phyloP scores from a whole-genome alignment of 2,797 vertebrate species.

The Tarsius wallacei region DNA sequence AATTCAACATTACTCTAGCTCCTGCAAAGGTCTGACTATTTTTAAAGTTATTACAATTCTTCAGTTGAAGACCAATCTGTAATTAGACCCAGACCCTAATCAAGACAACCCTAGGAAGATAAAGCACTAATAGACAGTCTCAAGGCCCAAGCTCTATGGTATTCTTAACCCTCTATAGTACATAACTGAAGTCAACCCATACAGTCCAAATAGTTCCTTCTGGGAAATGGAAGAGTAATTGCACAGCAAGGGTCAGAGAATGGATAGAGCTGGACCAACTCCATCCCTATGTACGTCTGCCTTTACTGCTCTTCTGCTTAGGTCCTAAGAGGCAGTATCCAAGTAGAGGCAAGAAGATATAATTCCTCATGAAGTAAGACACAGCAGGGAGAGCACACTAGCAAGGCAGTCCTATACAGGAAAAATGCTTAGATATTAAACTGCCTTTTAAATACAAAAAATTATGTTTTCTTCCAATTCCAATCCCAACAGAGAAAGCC shows the following conservation, averaged over 20 bases:
- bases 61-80: slow-evolving; percentile 44
- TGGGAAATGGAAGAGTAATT: background rate
- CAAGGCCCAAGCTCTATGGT: background rate
- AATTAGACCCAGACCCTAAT: background rate
- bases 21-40: slow-evolving; percentile 49
- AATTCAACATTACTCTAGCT: slow-evolving; percentile 55
- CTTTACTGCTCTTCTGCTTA: slow-evolving; percentile 50
- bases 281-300: background rate
- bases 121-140: background rate
- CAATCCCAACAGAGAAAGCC: slow-evolving; percentile 25
- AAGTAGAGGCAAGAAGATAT: slow-evolving; percentile 36
- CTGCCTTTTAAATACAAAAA: slow-evolving; percentile 57
- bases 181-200: slow-evolving; percentile 11
- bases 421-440: slow-evolving; percentile 34
- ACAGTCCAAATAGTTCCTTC: slow-evolving; percentile 4
- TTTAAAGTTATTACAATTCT: slow-evolving; percentile 16
- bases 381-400: slow-evolving; percentile 52
- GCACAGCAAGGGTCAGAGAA: slow-evolving; percentile 43
- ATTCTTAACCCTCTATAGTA: slow-evolving; percentile 46
- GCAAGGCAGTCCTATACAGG: slow-evolving; percentile 37
- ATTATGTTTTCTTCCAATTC: background rate
- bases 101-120: slow-evolving; percentile 18
- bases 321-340: slow-evolving; percentile 49
- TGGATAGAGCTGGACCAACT: slow-evolving; percentile 29
- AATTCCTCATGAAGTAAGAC: slow-evolving; percentile 52